Base-by-base conservation (phyloP, 2,888 invertebrate species). In the Thelaira solivaga region DNA sequence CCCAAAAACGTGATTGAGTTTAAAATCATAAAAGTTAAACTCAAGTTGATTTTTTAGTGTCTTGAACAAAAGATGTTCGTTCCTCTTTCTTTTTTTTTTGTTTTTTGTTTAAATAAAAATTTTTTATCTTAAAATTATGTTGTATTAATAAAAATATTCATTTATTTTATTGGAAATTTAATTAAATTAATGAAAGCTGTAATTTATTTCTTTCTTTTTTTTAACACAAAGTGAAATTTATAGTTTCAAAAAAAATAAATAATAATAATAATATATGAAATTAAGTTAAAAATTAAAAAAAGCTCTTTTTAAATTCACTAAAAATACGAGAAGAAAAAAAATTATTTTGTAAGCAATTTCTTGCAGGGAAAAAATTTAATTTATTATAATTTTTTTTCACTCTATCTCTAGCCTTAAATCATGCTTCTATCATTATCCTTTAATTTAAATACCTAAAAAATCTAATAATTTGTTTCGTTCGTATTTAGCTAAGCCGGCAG, bases 1-100 rank as follows among this genome's bases (percentile, higher is more conserved):
- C 8, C 20, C 29, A 61, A 49, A 39, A 73, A 73, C 77, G 77
- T 77, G 77, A 77, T 77, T 77, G 73, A 77, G 77, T 77, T 77
- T 73, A 73, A 69, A 73, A 64, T 73, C 68, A 53, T 73, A 73
- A 77, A 73, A 71, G 31, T 62, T 69, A 29, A 29, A 29, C 20
- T 64, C 11, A 22, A 72, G 11, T 31, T 22, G 29, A 18, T 31
- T 18, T 67, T 53, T 51, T 29, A 39, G 29, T 31, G 13, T 4
- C 36, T 10, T 5, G 4, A 49, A 26, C 16, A 45, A n/a, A 31
- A 51, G 11, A n/a, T 41, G 16, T 51, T 13, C 16, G 22, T 36
- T 39, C 34, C 20, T 41, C 10, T 43, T 10, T 13, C 3, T 36
- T n/a, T 36, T 36, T 6, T 36, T n/a, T 6, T n/a, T 6, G n/a